phyloP scores from a whole-genome alignment of 2,888 invertebrate species.

The Chydorus sphaericus region DNA sequence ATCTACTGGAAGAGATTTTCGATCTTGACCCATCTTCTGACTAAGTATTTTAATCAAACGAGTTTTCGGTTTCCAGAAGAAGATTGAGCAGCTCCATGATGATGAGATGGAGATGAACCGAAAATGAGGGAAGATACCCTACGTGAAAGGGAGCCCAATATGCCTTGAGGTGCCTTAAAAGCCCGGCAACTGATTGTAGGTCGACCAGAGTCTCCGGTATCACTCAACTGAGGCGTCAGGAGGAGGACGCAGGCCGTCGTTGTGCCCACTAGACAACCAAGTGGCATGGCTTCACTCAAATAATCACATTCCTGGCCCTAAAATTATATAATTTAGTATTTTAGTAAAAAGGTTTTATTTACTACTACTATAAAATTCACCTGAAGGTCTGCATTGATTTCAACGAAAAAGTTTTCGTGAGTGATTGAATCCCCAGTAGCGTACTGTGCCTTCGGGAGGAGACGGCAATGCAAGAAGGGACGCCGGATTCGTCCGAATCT shows the following conservation, averaged over 20 bases:
- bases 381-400: slow-evolving; percentile 69
- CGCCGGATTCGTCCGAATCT: slow-evolving; percentile 29
- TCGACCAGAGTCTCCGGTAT: slow-evolving; percentile 41
- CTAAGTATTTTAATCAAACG: slow-evolving; percentile 22
- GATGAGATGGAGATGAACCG: slow-evolving; percentile 35
- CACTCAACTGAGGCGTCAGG: slow-evolving; percentile 44
- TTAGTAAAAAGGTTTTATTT: background rate
- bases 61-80: slow-evolving; percentile 25
- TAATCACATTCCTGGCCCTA: slow-evolving; percentile 68
- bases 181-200: slow-evolving; percentile 43
- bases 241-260: slow-evolving; percentile 77
- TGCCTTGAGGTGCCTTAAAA: slow-evolving; percentile 53
- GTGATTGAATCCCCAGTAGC: slow-evolving; percentile 88
- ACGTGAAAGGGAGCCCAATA: slow-evolving; percentile 68
- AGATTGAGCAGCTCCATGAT: no score
- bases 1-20: background rate
- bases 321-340: slow-evolving; percentile 17
- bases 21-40: slow-evolving; percentile 15
- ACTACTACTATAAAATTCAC: slow-evolving; percentile 24
- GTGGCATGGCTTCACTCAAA: slow-evolving; percentile 47
- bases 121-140: slow-evolving; percentile 67
- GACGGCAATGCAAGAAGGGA: slow-evolving; percentile 76
- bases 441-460: slow-evolving; percentile 82
- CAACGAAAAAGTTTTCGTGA: slow-evolving; percentile 70
- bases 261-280: slow-evolving; percentile 72